Percentiles rank a stretch among this genome's conserved stretches.
phyloP scores from a whole-genome alignment of 2,113 vertebrate species.

The Saccopteryx bilineata region DNA sequence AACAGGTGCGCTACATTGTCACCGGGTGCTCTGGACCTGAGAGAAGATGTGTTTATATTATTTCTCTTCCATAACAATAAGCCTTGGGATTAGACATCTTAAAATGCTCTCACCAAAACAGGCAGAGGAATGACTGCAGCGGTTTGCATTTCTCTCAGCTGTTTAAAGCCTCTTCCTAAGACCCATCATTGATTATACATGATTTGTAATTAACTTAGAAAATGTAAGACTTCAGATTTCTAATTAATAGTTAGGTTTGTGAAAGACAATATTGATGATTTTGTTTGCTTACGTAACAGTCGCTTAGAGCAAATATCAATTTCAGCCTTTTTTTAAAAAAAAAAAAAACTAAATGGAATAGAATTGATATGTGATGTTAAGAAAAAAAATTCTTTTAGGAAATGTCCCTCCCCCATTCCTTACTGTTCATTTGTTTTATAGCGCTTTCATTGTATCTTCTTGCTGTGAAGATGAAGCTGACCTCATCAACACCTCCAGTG shows the following conservation, averaged over 20 bases:
- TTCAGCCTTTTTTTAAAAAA: neutral
- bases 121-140: neutral
- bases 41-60: neutral
- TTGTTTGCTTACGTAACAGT: neutral
- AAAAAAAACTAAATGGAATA: neutral
- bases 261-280: neutral
- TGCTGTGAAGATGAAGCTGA: neutral
- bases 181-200: conserved; percentile 57
- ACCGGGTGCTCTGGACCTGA: neutral
- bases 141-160: neutral
- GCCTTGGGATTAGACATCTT: neutral
- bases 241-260: neutral
- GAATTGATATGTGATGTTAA: neutral
- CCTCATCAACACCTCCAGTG: neutral
- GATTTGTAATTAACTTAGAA: conserved; percentile 72
- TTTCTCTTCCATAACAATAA: conserved; percentile 6
- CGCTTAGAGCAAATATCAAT: neutral
- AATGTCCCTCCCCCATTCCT: neutral
- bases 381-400: conserved; percentile 17
- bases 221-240: conserved; percentile 52
- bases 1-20: neutral
- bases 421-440: conserved; percentile 8
- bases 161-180: neutral
- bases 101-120: conserved; percentile 37
- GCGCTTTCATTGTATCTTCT: neutral